Conservation (phyloP, 53 echinoderm and acorn worm species). For the Pentamera pediparva region DNA sequence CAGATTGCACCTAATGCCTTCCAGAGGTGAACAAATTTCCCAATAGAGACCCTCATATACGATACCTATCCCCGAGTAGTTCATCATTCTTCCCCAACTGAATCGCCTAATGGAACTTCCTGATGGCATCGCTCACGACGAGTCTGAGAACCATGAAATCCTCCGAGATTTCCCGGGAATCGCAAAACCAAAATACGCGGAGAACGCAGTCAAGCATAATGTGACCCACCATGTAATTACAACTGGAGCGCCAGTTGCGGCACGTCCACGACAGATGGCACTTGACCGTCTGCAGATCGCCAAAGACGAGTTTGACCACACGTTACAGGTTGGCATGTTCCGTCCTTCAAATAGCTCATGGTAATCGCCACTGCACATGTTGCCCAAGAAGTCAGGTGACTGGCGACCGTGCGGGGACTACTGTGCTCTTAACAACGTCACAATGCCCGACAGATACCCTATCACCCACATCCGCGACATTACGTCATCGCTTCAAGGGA, state of each 20-base stretch:
- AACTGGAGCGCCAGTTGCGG: conserved; percentile 22
- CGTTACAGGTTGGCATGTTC: conserved; percentile 37
- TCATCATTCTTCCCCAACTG: too few species aligned
- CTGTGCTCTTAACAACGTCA: conserved; percentile 28
- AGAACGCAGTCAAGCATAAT: background rate
- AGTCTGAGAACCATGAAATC: background rate
- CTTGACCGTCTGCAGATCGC: too few species aligned
- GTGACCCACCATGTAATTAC: conserved; percentile 14
- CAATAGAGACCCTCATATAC: too few species aligned
- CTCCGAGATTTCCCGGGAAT: background rate
- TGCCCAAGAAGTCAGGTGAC: conserved; percentile 38
- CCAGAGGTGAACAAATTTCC: too few species aligned
- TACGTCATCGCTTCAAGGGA: conserved; percentile 2
- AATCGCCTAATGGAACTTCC: too few species aligned
- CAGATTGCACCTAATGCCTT: too few species aligned
- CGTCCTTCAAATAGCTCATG: conserved; percentile 28
- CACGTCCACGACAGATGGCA: conserved; percentile 12
- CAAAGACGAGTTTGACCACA: too few species aligned
- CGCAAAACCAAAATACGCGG: background rate
- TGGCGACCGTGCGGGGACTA: too few species aligned
- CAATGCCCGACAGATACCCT: too few species aligned
- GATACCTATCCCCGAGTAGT: too few species aligned
- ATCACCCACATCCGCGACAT: conserved; percentile 52
- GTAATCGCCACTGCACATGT: conserved; percentile 42
- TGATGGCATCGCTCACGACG: too few species aligned